Conservation (phyloP, 92 coral and sea anemone species). For the Epizoanthus fatuus region DNA sequence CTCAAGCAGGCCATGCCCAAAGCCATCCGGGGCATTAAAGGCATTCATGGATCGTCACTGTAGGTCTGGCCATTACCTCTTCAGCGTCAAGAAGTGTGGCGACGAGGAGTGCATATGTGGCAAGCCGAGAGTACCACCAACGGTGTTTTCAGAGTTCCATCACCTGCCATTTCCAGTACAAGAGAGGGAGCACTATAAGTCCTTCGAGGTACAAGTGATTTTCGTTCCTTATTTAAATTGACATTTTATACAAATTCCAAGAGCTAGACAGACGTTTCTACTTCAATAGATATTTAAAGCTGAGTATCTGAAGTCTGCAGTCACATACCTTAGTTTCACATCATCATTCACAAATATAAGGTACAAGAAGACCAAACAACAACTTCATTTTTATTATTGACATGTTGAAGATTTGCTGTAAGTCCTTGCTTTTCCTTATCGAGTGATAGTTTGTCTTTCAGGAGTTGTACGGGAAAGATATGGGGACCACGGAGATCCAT, state of each 20-base stretch:
- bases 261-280: too few species aligned
- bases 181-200: conserved; percentile 60
- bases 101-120: conserved; percentile 66
- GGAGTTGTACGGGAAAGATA: conserved; percentile 30
- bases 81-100: conserved; percentile 53
- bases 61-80: conserved; percentile 54
- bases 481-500: conserved; percentile 29
- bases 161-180: conserved; percentile 72
- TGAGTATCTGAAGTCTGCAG: too few species aligned
- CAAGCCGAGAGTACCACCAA: conserved; percentile 53
- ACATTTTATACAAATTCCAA: too few species aligned
- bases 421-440: too few species aligned
- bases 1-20: conserved; percentile 43
- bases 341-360: too few species aligned
- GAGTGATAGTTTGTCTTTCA: neutral
- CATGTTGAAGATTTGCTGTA: too few species aligned
- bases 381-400: too few species aligned
- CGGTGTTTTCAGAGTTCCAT: conserved; percentile 59
- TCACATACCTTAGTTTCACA: too few species aligned
- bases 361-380: too few species aligned
- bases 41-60: conserved; percentile 57
- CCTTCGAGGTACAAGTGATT: conserved; percentile 62
- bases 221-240: neutral
- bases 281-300: too few species aligned
- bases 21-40: conserved; percentile 48